A percentile compares a stretch with the other conserved stretches of the same genome.
These are phyloP conservation scores for Pissodes strobi DNA, from an alignment of 1,140 invertebrate genomes.

Conservation along the genomic window DNA sequence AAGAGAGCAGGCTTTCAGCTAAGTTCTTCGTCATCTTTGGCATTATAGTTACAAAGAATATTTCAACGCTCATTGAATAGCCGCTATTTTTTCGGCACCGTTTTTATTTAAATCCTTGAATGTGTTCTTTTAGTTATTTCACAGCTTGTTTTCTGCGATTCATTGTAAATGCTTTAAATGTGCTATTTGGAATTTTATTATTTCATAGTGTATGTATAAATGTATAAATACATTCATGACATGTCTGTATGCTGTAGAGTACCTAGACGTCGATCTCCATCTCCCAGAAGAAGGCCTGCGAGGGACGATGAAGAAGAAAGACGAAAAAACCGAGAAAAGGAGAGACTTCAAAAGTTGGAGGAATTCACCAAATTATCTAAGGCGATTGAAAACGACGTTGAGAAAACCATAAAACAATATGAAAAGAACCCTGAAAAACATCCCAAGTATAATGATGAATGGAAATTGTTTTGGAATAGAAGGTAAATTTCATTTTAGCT, in stretches of 20 bases:
- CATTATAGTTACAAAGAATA: too few species aligned
- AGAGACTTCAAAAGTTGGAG: conserved; percentile 44
- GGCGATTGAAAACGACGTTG: conserved; percentile 59
- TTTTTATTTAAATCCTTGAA: too few species aligned
- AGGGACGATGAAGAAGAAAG: conserved; percentile 19
- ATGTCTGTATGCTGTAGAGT: background rate
- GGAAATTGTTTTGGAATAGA: conserved; percentile 72
- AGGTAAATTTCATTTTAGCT: conserved; percentile 31
- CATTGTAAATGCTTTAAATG: too few species aligned
- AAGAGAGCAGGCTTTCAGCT: too few species aligned
- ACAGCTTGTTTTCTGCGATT: too few species aligned
- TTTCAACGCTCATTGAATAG: too few species aligned
- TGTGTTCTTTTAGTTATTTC: too few species aligned
- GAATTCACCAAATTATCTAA: conserved; percentile 53
- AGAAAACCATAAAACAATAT: conserved; percentile 69
- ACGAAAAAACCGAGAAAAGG: conserved; percentile 25
- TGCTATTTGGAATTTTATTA: too few species aligned
- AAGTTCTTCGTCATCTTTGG: too few species aligned
- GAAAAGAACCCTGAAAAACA: conserved; percentile 85
- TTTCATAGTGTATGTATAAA: background rate
- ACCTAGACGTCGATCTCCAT: conserved; percentile 7
- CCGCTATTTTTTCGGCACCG: too few species aligned
- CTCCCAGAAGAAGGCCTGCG: background rate
- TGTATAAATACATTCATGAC: background rate
- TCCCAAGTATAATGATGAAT: conserved; percentile 81